A percentile compares a stretch with the other conserved stretches of the same genome.
Evolutionary conservation across 2,113 vertebrate genomes (phyloP).

Genomic region (Hippolais icterina): DNA sequence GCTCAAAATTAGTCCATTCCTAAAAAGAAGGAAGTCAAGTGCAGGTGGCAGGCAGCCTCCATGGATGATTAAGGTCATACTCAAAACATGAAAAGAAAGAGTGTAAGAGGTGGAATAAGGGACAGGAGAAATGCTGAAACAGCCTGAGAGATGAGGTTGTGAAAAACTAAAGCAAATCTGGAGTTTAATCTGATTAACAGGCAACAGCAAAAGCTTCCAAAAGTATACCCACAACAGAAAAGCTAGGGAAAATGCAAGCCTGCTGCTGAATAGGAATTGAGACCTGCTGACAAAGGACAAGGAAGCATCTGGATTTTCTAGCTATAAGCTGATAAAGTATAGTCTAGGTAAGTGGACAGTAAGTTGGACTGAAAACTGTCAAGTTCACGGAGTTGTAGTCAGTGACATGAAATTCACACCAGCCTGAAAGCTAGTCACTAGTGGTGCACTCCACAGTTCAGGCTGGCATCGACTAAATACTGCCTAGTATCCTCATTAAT

Average conservation of each 20-base stretch:
- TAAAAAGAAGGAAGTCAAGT: not conserved
- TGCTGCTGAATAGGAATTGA: not conserved
- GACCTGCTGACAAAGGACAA: not conserved
- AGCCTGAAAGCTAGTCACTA: not conserved
- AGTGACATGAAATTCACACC: not conserved
- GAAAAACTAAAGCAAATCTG: not conserved
- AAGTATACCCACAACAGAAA: not conserved
- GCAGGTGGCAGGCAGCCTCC: not conserved
- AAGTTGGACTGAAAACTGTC: not conserved
- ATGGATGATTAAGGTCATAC: not conserved
- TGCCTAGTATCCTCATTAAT: not conserved
- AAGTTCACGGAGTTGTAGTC: not conserved
- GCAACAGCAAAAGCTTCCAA: not conserved
- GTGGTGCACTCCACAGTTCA: not conserved
- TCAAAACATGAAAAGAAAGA: not conserved
- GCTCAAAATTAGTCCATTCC: not conserved
- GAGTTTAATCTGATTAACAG: not conserved
- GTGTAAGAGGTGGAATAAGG: not conserved
- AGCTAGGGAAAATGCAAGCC: not conserved
- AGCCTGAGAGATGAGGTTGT: accelerated
- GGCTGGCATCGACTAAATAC: not conserved
- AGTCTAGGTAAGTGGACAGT: not conserved
- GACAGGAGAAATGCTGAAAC: not conserved
- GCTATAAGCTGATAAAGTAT: not conserved
- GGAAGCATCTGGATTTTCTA: not conserved